Percentiles rank a stretch among this genome's conserved stretches.
Evolutionary conservation across 2,113 vertebrate genomes (phyloP).

Genomic region (Prinia subflava): DNA sequence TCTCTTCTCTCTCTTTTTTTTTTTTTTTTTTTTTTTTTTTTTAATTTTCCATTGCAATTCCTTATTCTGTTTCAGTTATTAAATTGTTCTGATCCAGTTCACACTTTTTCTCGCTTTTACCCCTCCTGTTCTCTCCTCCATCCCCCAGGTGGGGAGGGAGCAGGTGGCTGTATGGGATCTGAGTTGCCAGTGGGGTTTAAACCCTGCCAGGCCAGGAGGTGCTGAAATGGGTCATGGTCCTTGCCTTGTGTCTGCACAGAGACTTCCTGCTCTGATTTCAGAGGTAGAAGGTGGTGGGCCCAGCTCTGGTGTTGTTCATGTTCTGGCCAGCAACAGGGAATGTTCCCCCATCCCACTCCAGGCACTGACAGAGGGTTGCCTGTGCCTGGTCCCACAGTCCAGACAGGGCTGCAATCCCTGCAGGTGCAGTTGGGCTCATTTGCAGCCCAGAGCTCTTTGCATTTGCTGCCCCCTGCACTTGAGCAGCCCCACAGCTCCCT

Average conservation of each 20-base stretch:
- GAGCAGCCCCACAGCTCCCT: background rate
- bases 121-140: background rate
- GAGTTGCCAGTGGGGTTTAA: background rate
- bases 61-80: background rate
- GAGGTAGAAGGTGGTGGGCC: background rate
- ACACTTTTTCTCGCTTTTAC: rapidly evolving
- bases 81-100: background rate
- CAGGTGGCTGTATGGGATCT: background rate
- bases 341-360: background rate
- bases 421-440: background rate
- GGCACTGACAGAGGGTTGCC: background rate
- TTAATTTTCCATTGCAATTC: background rate
- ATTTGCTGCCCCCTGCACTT: background rate
- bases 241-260: background rate
- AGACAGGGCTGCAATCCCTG: rapidly evolving
- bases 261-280: background rate
- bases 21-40: no score
- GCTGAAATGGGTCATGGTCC: background rate
- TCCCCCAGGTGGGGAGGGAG: background rate
- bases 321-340: background rate
- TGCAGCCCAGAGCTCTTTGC: background rate
- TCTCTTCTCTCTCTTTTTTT: no score
- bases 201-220: background rate
- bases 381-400: background rate
- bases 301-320: background rate